Conservation (phyloP, 64 coral and sea anemone genomes). For the Cladopsammia gracilis region DNA sequence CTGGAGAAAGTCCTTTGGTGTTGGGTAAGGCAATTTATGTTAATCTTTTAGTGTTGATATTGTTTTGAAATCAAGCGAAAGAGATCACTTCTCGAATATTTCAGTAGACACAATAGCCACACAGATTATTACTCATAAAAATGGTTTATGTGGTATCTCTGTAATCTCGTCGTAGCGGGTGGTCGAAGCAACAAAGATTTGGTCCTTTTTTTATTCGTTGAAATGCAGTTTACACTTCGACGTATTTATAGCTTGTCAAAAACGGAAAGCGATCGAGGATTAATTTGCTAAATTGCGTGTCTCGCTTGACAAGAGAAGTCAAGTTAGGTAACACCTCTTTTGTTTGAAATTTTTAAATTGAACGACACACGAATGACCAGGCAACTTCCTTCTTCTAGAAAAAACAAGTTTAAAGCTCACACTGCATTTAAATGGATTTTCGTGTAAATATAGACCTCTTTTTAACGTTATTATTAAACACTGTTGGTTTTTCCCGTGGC, state of each 20-base stretch:
- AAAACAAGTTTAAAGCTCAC: no score
- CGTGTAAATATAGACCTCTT: not conserved
- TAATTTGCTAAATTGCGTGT: slow-evolving; percentile 10
- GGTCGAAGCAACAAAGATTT: not conserved
- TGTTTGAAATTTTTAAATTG: not conserved
- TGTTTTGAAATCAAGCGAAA: slow-evolving; percentile 4
- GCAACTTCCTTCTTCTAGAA: no score
- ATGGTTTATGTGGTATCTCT: no score
- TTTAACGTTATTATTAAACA: no score
- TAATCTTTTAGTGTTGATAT: slow-evolving; percentile 5
- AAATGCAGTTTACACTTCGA: not conserved
- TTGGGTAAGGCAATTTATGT: slow-evolving; percentile 63
- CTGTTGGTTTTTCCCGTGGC: no score
- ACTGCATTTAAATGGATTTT: not conserved
- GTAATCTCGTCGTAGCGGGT: not conserved
- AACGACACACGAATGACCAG: not conserved
- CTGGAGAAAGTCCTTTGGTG: slow-evolving; percentile 98
- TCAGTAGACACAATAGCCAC: no score
- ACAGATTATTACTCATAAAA: no score
- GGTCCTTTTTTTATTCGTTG: not conserved
- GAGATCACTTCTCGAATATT: not conserved
- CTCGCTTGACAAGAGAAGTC: not conserved
- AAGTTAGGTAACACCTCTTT: not conserved
- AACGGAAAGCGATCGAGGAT: not conserved
- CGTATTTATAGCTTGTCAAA: not conserved